Percentiles rank a stretch among this genome's conserved stretches.
Conservation (phyloP, 2,113 vertebrate species). For the Megaleporinus macrocephalus region DNA sequence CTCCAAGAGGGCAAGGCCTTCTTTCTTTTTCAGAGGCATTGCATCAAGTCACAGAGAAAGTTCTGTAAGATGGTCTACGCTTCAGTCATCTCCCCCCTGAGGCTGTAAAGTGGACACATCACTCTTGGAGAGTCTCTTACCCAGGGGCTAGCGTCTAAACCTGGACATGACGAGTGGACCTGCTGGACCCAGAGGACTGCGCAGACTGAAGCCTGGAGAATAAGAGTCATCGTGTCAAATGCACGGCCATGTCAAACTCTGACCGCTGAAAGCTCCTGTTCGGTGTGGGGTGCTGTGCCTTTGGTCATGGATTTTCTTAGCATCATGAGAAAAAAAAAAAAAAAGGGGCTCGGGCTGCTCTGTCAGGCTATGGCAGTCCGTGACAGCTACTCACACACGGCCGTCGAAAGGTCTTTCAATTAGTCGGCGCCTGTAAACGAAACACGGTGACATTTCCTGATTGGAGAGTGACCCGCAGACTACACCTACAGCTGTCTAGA, state of each 20-base stretch:
- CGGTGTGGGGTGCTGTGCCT: constrained; percentile 15
- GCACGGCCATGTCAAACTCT: constrained; percentile 40
- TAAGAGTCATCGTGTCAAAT: constrained; percentile 38
- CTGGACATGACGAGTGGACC: constrained; percentile 34
- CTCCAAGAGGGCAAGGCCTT: constrained; percentile 3
- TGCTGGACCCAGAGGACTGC: constrained; percentile 34
- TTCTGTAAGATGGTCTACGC: neutral
- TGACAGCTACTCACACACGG: constrained; percentile 9
- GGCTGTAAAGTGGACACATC: constrained; percentile 27
- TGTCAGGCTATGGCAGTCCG: neutral
- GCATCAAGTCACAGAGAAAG: neutral
- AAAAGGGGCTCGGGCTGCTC: constrained; percentile 6
- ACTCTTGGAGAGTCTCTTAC: constrained; percentile 28
- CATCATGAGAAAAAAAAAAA: constrained; percentile 19
- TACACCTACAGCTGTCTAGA: constrained; percentile 41
- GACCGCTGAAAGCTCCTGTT: constrained; percentile 33
- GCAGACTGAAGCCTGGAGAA: constrained; percentile 24
- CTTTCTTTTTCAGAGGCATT: neutral
- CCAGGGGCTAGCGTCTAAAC: constrained; percentile 12
- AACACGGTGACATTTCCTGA: constrained; percentile 32
- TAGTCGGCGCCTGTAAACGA: constrained; percentile 28
- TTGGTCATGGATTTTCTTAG: constrained; percentile 38
- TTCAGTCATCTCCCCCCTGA: constrained; percentile 16
- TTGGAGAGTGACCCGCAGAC: constrained; percentile 9
- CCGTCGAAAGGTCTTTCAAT: constrained; percentile 31